phyloP scores from a whole-genome alignment of 35 echinoderm and acorn worm genomes.

The Strongylocentrotus purpuratus region DNA sequence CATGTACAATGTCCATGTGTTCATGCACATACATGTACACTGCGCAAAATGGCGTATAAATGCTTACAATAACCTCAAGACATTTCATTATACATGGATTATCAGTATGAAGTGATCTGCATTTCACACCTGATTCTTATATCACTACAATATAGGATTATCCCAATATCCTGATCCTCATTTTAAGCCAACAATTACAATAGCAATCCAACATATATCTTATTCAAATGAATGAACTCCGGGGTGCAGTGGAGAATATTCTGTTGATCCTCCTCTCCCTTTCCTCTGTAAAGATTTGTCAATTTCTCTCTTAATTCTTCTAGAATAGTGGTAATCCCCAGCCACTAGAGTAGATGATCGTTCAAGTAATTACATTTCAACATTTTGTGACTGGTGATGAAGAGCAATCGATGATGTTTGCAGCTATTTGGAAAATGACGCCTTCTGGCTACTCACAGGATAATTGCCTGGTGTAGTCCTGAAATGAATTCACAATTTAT shows the following conservation, averaged over 20 bases:
- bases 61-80: not conserved
- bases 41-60: not conserved
- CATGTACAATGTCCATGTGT: too few species aligned
- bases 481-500: slow-evolving; percentile 24
- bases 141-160: not conserved
- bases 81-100: not conserved
- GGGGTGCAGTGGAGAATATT: not conserved
- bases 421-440: slow-evolving; percentile 32
- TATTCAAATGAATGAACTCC: not conserved
- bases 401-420: not conserved
- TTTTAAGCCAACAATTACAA: not conserved
- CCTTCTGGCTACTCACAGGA: not conserved
- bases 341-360: not conserved
- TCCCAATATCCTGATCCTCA: not conserved
- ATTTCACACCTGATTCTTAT: not conserved
- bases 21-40: too few species aligned
- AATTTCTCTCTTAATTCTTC: not conserved
- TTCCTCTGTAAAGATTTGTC: not conserved
- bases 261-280: not conserved
- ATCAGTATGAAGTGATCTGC: not conserved
- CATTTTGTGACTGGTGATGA: not conserved
- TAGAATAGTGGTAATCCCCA: not conserved
- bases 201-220: not conserved
- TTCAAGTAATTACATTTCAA: slow-evolving; percentile 40
- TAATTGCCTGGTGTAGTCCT: slow-evolving; percentile 4